Evolutionary conservation across 2,797 vertebrate genomes (phyloP), one percentile per base, ranked within the genome.

Genomic region (Pteropus rufus): DNA sequence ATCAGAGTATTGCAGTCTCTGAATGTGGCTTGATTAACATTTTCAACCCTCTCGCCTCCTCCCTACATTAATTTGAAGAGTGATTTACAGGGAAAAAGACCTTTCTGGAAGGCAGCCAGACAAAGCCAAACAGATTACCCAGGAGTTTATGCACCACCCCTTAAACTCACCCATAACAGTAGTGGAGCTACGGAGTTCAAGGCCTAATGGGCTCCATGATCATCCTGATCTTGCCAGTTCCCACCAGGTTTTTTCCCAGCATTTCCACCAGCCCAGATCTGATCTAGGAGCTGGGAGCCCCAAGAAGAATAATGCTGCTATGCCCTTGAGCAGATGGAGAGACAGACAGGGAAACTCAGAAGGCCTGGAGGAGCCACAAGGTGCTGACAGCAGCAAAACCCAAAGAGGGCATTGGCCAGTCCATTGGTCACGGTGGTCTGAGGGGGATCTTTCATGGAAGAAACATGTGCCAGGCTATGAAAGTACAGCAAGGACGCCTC

Each of bases 381-480:
- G n/a, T 58, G 23, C n/a, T 29, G 23, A 23, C 34, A 34, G 11
- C 1, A 10, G 14, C 12, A 54, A 39, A n/a, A 23, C 26, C 14
- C 64, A 24, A 34, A 16, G 21, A 39, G 44, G 34, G 14, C 1
- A 19, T 7, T 10, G 5, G 60, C 34, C 80, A 23, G 36, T 1
- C 26, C 10, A 1, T 5, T 31, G 16, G 11, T 15, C 31, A 11
- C 12, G 44, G 3, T 2, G 54, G 29, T 9, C 4, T 3, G 16
- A 26, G 52, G 49, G 34, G 7, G 5, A 7, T 31, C 39, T 36
- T 23, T 34, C n/a, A 39, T 70, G 60, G 34, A 54, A 60, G 26
- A 16, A 49, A 7, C 8, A 10, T 18, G 5, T 16, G 23, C 49
- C 80, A 73, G 77, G 72, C n/a, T 52, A 1, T 14, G 10, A 72